A percentile compares a stretch with the other conserved stretches of the same genome.
Conservation (phyloP, 2,797 vertebrate genomes). For the Manis javanica region DNA sequence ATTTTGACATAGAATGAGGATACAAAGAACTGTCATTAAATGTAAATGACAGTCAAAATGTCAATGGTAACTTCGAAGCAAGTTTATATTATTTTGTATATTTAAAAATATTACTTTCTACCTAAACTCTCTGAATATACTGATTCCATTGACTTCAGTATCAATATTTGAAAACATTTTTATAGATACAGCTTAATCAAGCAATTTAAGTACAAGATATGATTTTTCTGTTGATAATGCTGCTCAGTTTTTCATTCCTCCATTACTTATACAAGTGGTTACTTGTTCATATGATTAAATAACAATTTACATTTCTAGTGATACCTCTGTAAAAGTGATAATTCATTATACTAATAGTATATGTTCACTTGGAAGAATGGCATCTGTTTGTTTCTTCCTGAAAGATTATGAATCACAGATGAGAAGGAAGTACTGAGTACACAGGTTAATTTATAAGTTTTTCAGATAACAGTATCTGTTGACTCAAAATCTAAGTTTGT, state of each 20-base stretch:
- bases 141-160: neutral
- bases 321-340: neutral
- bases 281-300: slow-evolving; percentile 40
- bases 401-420: slow-evolving; percentile 10
- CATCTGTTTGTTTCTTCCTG: neutral
- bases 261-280: neutral
- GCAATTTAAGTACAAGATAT: neutral
- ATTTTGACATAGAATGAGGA: neutral
- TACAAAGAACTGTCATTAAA: neutral
- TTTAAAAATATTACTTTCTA: neutral
- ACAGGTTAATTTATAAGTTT: neutral
- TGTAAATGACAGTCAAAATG: neutral
- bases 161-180: neutral
- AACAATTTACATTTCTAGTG: neutral
- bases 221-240: neutral
- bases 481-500: neutral
- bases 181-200: neutral
- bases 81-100: neutral
- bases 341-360: neutral
- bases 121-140: neutral
- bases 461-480: neutral
- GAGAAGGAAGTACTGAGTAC: neutral
- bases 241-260: neutral
- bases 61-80: neutral
- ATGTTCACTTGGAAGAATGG: neutral